Percentiles rank a stretch among this genome's conserved stretches.
Conservation (phyloP, 1,140 invertebrate species). For the Lordiphosa collinella region DNA sequence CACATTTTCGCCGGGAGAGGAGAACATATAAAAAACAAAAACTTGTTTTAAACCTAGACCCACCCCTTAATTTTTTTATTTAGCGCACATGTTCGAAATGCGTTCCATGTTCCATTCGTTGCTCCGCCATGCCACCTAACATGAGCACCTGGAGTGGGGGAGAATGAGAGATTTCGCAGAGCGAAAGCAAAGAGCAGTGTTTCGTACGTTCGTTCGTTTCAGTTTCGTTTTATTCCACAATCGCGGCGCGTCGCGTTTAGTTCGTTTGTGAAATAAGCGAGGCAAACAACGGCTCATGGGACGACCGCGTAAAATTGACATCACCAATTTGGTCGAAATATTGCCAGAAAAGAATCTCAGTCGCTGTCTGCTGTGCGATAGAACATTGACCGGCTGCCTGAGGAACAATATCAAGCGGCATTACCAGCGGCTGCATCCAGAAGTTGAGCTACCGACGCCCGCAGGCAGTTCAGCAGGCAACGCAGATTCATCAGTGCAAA, state of each 20-base stretch:
- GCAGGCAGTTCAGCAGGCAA: neutral
- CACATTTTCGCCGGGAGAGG: neutral
- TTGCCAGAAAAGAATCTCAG: conserved; percentile 1
- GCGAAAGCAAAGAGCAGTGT: neutral
- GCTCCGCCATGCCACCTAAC: neutral
- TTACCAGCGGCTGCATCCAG: conserved; percentile 7
- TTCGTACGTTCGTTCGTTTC: conserved; percentile 2
- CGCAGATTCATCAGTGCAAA: neutral
- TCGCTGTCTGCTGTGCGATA: conserved; percentile 2
- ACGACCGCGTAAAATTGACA: conserved; percentile 1
- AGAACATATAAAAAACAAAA: neutral
- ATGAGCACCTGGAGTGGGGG: neutral
- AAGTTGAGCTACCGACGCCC: neutral
- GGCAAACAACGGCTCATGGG: neutral
- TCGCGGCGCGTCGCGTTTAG: neutral
- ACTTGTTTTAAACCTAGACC: neutral
- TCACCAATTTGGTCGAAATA: conserved; percentile 1
- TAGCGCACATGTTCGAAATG: neutral
- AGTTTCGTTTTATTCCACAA: conserved; percentile 2
- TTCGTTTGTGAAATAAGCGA: conserved; percentile 1
- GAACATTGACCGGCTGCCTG: neutral
- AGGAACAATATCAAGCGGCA: conserved; percentile 8
- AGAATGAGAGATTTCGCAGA: neutral
- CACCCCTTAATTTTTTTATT: neutral
- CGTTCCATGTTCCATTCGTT: conserved; percentile 1